Evolutionary conservation across 2,113 vertebrate genomes (phyloP).

Genomic region (Ceuthmochares aereus): DNA sequence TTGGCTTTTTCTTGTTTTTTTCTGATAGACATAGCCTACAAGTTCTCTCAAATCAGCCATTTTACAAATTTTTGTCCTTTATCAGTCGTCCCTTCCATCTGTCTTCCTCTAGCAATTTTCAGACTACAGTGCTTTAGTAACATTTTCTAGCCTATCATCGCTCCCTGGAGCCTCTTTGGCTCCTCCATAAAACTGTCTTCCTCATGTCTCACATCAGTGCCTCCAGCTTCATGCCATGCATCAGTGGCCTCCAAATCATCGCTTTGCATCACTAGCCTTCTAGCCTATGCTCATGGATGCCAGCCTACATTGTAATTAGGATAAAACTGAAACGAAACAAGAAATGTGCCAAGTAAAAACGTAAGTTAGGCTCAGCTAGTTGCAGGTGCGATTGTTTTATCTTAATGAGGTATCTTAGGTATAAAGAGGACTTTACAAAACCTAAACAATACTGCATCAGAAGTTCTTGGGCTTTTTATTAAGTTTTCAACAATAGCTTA

Average conservation of each 20-base stretch:
- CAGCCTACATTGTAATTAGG: slow-evolving; percentile 5
- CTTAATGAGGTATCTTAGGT: slow-evolving; percentile 6
- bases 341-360: background rate
- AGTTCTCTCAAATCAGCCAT: slow-evolving; percentile 23
- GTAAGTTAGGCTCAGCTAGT: slow-evolving; percentile 3
- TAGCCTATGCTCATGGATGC: background rate
- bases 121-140: background rate
- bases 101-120: slow-evolving; percentile 69
- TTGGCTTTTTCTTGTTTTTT: background rate
- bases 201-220: background rate
- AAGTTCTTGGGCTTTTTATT: background rate
- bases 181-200: slow-evolving; percentile 44
- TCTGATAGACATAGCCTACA: background rate
- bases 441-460: background rate
- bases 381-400: slow-evolving; percentile 1
- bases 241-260: background rate
- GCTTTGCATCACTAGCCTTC: background rate
- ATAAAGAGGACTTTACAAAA: background rate
- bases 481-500: background rate
- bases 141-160: slow-evolving; percentile 33
- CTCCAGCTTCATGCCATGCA: background rate
- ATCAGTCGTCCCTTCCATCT: slow-evolving; percentile 51
- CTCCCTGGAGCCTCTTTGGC: slow-evolving; percentile 40
- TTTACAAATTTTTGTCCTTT: slow-evolving; percentile 59
- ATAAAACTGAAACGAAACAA: background rate